Base-by-base conservation (phyloP, 2,888 invertebrate genomes). In the Lepidocyrtoides sp. region DNA sequence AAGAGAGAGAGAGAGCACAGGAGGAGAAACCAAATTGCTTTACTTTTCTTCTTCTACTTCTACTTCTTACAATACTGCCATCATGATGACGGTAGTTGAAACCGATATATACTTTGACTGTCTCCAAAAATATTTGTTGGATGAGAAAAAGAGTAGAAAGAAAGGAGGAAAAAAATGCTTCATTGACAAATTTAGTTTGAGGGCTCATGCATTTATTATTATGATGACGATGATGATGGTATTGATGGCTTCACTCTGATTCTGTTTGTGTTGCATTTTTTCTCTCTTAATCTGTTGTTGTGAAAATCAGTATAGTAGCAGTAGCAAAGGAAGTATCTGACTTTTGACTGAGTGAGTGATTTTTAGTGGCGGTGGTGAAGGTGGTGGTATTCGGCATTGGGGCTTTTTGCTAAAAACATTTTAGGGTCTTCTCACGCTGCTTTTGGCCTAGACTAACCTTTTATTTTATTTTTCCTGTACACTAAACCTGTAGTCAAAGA, bases 341-440 rank as follows among this genome's bases (percentile, higher is more conserved):
- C 7, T n/a, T n/a, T n/a, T 51, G 69, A 48, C 26, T 51, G 20
- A 48, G 63, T 29, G 32, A 66, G 66, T 32, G 66, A 66, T 66
- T 23, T 84, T 85, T 57, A 72, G 66, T 69, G 66, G 26, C 26
- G 51, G 2, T 26, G 51, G 44, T 26, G 48, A 69, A 48, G 48
- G 48, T 63, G 48, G 48, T 63, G 69, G 36, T 48, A 84, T 85
- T 17, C 14, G 29, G 41, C 69, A 51, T 54, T 51, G 48, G 41
- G 10, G 23, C 10, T 44, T 69, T 69, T 87, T 63, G 44, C 41
- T 12, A 20, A 75, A 32, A 85, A 77, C 63, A 75, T 54, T 88
- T 86, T 87, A 81, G 12, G 87, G 83, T 89, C 89, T 88, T 91
- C 91, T 83, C 83, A 83, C 86, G 66, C 82, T 83, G 81, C 48